phyloP scores from a whole-genome alignment of 2,888 invertebrate species.

The Hofmannophila pseudospretella region DNA sequence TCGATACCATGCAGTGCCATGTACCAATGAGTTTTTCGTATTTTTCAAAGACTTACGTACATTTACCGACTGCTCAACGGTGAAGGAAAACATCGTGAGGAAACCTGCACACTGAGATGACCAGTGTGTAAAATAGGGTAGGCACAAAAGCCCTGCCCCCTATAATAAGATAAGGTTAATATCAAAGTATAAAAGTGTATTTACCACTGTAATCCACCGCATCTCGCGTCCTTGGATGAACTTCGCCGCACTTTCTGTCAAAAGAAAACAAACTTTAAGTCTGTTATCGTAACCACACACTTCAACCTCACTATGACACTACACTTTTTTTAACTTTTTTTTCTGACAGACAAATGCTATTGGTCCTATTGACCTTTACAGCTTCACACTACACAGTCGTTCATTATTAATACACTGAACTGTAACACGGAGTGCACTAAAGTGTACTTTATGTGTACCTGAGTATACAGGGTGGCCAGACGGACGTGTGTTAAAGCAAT shows the following conservation, averaged over 20 bases:
- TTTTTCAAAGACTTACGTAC: too few relatives aligned
- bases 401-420: background rate
- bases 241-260: constrained; percentile 59
- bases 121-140: too few relatives aligned
- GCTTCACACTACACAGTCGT: background rate
- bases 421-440: background rate
- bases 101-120: too few relatives aligned
- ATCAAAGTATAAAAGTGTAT: constrained; percentile 22
- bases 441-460: constrained; percentile 23
- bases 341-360: too few relatives aligned
- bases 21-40: too few relatives aligned
- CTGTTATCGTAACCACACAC: constrained; percentile 17
- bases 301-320: constrained; percentile 24
- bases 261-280: constrained; percentile 53
- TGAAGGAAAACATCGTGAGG: too few relatives aligned
- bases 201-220: constrained; percentile 67
- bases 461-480: constrained; percentile 28
- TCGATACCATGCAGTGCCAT: too few relatives aligned
- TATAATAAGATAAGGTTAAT: too few relatives aligned
- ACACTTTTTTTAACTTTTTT: too few relatives aligned
- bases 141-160: too few relatives aligned
- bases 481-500: constrained; percentile 61
- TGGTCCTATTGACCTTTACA: too few relatives aligned
- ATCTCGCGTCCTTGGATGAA: constrained; percentile 37
- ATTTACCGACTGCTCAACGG: too few relatives aligned